Evolutionary conservation across 2,113 vertebrate genomes (phyloP), one percentile per base, ranked within the genome.

Genomic region (Lipotes vexillifer): DNA sequence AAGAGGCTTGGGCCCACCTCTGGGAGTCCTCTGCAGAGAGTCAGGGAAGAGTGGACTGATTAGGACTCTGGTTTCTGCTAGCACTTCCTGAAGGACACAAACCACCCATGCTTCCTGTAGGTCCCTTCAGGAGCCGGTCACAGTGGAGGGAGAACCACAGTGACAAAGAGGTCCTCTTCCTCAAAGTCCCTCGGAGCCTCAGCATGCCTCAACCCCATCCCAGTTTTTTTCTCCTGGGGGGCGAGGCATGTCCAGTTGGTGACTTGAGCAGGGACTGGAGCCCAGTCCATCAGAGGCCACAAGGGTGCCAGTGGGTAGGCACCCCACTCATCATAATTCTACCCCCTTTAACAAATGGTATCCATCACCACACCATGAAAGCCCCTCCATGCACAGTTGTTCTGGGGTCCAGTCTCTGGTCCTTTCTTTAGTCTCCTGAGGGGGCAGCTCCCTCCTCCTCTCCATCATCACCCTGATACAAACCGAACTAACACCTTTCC

Each of bases 201-300:
- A 1, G 9, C 6, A 33, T 31, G n/a, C 52, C 33, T 68, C 41
- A 17, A 1, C 0, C 5, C 8, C 31, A 3, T 38, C 9, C 33
- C 57, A 61, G 49, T 52, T 21, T 31, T 14, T 13, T 72, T 77
- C 55, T 65, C n/a, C 18, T 33, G 52, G 3, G 20, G 17, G 21
- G 23, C 11, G 27, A 25, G 57, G 6, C 63, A 31, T 14, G 25
- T 52, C 13, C 23, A 4, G 15, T 44, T 6, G 25, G 4, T 49
- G 31, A 36, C 36, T 7, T 59, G 71, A 80, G 57, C 75, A 68
- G 52, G 9, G 33, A 71, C n/a, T 10, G 6, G 61, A 55, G 44
- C 27, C 57, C 41, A 57, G 29, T 29, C 23, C 18, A 15, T 52
- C 61, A 59, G 57, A 29, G 44, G 69, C 25, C 38, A 7, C 59